These are phyloP conservation scores for Papilio polytes DNA, from an alignment of 1,140 invertebrate species.

Conservation along the genomic window DNA sequence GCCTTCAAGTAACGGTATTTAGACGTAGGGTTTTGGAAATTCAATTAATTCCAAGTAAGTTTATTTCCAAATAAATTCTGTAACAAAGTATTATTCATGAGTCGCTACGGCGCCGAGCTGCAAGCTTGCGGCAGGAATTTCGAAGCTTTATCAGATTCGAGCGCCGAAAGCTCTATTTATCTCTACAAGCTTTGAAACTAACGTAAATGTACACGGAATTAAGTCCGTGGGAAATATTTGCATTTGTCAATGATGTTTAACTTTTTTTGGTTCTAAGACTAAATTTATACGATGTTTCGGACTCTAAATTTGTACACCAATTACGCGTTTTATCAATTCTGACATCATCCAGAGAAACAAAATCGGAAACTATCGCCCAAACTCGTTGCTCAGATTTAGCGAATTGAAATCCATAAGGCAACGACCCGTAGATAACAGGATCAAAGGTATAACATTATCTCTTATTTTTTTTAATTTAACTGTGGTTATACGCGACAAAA, in stretches of 20 bases:
- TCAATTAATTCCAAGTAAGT: not conserved
- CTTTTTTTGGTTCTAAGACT: no score
- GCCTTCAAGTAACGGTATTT: not conserved
- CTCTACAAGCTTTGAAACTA: conserved; percentile 12
- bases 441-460: not conserved
- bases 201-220: conserved; percentile 6
- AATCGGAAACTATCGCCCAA: no score
- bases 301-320: no score
- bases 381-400: not conserved
- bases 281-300: no score
- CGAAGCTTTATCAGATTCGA: conserved; percentile 5
- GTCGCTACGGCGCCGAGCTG: not conserved
- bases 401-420: not conserved
- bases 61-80: not conserved
- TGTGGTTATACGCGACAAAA: not conserved
- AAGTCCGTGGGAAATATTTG: conserved; percentile 16
- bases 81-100: not conserved
- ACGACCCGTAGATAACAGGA: not conserved
- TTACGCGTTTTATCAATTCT: no score
- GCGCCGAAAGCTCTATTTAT: conserved; percentile 13
- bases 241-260: not conserved
- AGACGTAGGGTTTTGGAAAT: not conserved
- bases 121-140: not conserved
- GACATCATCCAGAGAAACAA: no score
- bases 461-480: not conserved